Evolutionary conservation across 92 coral and sea anemone genomes (phyloP), one percentile per base, ranked within the genome.

Genomic region (Paragorgia papillata): DNA sequence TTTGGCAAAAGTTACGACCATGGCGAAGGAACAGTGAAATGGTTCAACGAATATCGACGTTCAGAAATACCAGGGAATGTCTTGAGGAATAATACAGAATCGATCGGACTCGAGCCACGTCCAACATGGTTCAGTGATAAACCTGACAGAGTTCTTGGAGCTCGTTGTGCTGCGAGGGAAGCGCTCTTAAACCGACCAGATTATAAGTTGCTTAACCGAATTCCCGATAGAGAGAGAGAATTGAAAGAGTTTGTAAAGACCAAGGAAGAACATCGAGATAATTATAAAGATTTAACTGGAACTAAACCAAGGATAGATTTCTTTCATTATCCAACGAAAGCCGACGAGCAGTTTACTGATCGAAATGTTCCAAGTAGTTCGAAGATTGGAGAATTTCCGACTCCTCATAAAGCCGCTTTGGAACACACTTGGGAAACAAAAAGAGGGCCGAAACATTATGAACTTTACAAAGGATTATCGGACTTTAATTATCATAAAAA

Each of bases 41-140:
- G 99, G 99, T 95, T 95, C 74, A 92, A 91, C 65, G 97, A 91
- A 66, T 95, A 95, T 39, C 90, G 97, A 7, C 87, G 99, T 12
- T 88, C 99, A 22, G 68, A 89, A 64, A 73, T 87, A 31, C 89
- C 89, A 41, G 96, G 91, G 53, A 74, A 61, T 27, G 86, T 88
- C 39, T 80, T 91, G 26, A 20, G 41, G 54, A 82, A 82, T 9
- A 91, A 91, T 62, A 77, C 81, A 2, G 85, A 89, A 70, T 78
- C 88, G 21, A 83, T 80, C 17, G 90, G 90, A 46, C 76, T 87
- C 20, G 89, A 89, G 0, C 74, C 86, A 48, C 90, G 97, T 21
- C 99, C 99, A 0, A 95, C 99, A 10, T 89, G 90, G 61, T 89
- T 79, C 65, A 89, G 97, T 15, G 99, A 89, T 60, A 91, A 79